Percentiles rank a stretch among this genome's conserved stretches.
These are phyloP conservation scores for Peromyscus attwateri DNA, from an alignment of 2,797 vertebrate species.

Conservation along the genomic window DNA sequence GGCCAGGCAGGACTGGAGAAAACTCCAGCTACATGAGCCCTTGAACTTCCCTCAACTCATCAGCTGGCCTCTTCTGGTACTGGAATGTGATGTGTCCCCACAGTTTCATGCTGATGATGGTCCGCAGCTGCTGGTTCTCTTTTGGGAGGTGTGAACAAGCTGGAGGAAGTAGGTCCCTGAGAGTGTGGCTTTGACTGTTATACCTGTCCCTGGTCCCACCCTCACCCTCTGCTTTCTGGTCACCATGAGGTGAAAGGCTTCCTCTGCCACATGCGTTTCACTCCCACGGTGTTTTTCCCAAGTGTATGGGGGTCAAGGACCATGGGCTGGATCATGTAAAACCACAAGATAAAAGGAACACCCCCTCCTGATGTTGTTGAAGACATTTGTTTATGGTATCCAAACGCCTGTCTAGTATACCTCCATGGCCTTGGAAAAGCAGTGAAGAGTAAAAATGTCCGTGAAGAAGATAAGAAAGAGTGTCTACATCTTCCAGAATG, in stretches of 20 bases:
- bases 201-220: background rate
- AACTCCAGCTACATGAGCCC: no score
- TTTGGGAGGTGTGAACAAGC: background rate
- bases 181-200: background rate
- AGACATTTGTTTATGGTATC: background rate
- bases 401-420: background rate
- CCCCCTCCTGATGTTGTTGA: background rate
- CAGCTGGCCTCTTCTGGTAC: background rate
- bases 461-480: background rate
- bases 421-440: background rate
- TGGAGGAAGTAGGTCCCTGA: background rate
- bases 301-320: background rate
- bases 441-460: background rate
- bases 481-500: background rate
- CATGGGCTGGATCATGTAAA: no score
- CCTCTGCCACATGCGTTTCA: background rate
- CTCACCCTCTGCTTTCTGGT: background rate
- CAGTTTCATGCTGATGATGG: background rate
- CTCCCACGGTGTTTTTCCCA: background rate
- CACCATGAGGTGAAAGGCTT: background rate
- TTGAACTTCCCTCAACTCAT: background rate
- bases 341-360: background rate
- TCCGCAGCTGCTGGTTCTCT: background rate
- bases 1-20: no score
- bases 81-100: background rate